These are phyloP conservation scores for Brachionus manjavacas DNA, from an alignment of 1,140 invertebrate genomes.

Conservation along the genomic window DNA sequence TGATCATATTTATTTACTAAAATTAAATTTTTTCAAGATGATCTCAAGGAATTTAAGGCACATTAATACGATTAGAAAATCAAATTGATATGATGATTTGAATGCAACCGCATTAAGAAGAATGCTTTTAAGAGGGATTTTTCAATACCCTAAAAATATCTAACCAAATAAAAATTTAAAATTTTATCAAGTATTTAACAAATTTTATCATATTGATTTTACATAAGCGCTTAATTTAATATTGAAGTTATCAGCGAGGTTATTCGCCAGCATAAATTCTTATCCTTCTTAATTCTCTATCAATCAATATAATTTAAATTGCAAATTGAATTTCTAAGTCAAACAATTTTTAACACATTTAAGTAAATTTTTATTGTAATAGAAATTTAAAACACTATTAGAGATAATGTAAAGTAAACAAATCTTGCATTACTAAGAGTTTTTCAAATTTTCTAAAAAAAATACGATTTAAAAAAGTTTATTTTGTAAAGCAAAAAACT, in stretches of 20 bases:
- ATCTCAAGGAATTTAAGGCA: background rate
- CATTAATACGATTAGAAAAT: background rate
- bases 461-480: too few relatives aligned
- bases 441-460: too few relatives aligned
- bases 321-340: background rate
- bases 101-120: background rate
- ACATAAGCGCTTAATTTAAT: background rate
- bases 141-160: background rate
- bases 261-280: background rate
- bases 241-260: background rate
- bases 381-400: background rate
- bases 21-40: slow-evolving; percentile 25
- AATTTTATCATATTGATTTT: background rate
- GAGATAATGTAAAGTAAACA: background rate
- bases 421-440: background rate
- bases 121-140: background rate
- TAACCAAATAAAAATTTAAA: background rate
- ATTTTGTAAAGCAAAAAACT: too few relatives aligned
- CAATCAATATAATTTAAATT: background rate
- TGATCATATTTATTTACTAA: background rate
- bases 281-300: background rate
- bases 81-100: background rate
- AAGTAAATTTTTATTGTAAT: background rate
- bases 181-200: background rate
- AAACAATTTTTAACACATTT: background rate